A percentile compares a stretch with the other conserved stretches of the same genome.
Evolutionary conservation across 2,888 invertebrate genomes (phyloP).

Genomic region (Cerceris rybyensis): DNA sequence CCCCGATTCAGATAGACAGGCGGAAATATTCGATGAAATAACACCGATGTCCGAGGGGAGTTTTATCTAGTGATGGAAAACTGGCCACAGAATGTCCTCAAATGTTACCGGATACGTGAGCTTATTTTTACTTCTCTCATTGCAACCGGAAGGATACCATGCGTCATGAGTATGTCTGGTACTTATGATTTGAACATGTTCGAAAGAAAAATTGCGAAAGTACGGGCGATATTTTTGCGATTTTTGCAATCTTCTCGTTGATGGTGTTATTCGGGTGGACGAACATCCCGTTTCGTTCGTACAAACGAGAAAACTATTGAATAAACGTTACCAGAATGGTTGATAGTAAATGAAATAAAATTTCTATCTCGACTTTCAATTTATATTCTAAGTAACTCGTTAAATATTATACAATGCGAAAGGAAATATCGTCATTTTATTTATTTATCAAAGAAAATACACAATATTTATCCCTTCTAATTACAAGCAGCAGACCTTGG

Average conservation of each 20-base stretch:
- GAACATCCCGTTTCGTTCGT: no score
- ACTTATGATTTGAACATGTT: background rate
- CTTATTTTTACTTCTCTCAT: conserved; percentile 13
- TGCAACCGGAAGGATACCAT: conserved; percentile 6
- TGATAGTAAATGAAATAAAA: no score
- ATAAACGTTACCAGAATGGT: background rate
- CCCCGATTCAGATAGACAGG: conserved; percentile 2
- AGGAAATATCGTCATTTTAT: no score
- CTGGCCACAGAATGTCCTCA: conserved; percentile 29
- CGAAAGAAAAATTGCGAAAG: no score
- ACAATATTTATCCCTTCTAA: no score
- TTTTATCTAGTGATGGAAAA: conserved; percentile 5
- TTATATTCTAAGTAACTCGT: no score
- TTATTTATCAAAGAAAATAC: no score
- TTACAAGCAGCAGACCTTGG: no score
- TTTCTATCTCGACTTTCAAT: no score
- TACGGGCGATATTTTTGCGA: background rate
- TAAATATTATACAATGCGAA: no score
- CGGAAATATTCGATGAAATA: conserved; percentile 8
- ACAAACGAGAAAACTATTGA: background rate
- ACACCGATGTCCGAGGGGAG: conserved; percentile 12
- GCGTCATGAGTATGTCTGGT: background rate
- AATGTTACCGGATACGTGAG: conserved; percentile 33
- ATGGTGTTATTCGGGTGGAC: no score
- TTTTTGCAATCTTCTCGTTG: background rate